Evolutionary conservation across 2,797 vertebrate species (phyloP).

Genomic region (Knipowitschia caucasica): DNA sequence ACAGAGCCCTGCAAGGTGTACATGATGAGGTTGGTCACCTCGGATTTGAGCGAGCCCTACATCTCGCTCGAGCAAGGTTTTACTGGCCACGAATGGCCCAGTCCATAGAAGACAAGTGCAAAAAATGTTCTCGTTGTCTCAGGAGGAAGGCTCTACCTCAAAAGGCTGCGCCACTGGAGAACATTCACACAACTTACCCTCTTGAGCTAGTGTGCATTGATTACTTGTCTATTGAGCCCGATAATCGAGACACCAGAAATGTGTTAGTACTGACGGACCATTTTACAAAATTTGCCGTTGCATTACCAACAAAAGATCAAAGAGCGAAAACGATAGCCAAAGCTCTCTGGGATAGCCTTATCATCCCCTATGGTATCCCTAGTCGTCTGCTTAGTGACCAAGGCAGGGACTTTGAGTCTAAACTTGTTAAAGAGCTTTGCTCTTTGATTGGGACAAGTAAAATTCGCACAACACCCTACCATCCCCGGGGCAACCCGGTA

Average conservation of each 20-base stretch:
- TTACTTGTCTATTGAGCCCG: conserved; percentile 5
- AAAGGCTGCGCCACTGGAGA: conserved; percentile 4
- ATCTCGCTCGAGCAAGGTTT: conserved; percentile 5
- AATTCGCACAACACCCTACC: background rate
- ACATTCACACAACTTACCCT: conserved; percentile 1
- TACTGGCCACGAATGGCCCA: conserved; percentile 20
- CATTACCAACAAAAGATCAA: background rate
- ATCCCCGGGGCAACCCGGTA: conserved; percentile 3
- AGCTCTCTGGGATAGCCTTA: conserved; percentile 7
- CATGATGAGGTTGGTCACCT: conserved; percentile 19
- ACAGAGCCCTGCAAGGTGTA: background rate
- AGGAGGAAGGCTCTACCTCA: conserved; percentile 11
- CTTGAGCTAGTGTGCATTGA: background rate
- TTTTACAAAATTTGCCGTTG: conserved; percentile 4
- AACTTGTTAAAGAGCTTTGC: background rate
- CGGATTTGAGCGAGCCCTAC: background rate
- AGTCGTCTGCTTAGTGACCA: conserved; percentile 3
- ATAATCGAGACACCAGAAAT: background rate
- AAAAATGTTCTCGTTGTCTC: background rate
- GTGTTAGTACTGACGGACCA: conserved; percentile 6
- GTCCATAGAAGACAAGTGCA: conserved; percentile 5
- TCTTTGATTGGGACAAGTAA: background rate
- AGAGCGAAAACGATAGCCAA: conserved; percentile 4
- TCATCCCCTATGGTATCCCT: background rate
- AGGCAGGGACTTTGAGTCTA: conserved; percentile 4